Conservation (phyloP, 2,113 vertebrate species). For the Hippolais icterina region DNA sequence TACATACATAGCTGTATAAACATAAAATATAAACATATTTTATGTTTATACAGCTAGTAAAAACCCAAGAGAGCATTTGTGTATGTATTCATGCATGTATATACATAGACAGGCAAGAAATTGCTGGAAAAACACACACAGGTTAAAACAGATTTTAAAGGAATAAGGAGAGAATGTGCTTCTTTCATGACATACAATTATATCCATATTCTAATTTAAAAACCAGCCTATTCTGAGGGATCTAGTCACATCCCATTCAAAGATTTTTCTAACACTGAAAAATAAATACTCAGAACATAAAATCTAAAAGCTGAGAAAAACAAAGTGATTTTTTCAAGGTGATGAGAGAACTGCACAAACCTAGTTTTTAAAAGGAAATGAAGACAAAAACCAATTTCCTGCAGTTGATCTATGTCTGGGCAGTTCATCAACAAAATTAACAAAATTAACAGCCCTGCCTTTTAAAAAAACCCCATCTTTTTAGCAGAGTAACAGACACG, state of each 20-base stretch:
- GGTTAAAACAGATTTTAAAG: background rate
- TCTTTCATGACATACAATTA: background rate
- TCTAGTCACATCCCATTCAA: background rate
- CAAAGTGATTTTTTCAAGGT: background rate
- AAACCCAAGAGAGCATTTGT: background rate
- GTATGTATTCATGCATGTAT: background rate
- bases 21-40: no score
- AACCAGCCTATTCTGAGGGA: accelerated
- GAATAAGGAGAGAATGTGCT: background rate
- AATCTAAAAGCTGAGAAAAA: background rate
- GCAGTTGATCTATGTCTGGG: background rate
- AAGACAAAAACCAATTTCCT: background rate
- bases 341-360: background rate
- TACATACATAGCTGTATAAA: no score
- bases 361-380: background rate
- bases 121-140: background rate
- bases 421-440: background rate
- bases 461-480: background rate
- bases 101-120: background rate
- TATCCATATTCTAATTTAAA: background rate
- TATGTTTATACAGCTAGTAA: no score
- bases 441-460: background rate
- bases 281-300: background rate
- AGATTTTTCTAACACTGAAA: background rate
- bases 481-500: background rate